Percentiles rank a stretch among this genome's conserved stretches.
Conservation (phyloP, 1,140 invertebrate species). For the Eriosoma lanigerum region DNA sequence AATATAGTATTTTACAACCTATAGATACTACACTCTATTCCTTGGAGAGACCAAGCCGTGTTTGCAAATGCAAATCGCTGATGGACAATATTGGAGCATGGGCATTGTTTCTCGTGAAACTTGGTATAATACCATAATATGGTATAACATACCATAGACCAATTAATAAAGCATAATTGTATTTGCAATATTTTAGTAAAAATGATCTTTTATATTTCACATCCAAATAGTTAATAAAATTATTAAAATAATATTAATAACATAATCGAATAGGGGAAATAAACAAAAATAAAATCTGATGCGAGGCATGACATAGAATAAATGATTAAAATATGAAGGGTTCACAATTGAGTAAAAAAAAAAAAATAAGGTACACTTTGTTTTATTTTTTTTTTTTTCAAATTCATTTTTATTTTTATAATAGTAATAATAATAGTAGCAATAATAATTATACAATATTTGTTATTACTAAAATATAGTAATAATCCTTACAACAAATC, state of each 20-base stretch:
- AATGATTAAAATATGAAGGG: neutral
- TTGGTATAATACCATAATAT: too few relatives aligned
- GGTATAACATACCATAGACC: neutral
- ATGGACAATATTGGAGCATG: too few relatives aligned
- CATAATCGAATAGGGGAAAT: neutral
- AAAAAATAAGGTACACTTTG: neutral
- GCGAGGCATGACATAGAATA: neutral
- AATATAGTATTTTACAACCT: too few relatives aligned
- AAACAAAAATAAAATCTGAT: neutral
- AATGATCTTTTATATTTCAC: neutral
- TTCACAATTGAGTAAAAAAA: constrained; percentile 15
- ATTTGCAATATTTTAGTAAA: neutral
- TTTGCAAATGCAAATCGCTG: too few relatives aligned
- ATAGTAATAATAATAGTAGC: constrained; percentile 51
- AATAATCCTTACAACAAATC: constrained; percentile 51
- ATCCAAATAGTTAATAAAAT: neutral
- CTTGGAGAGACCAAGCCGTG: too few relatives aligned
- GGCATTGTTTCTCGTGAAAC: too few relatives aligned
- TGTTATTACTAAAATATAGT: constrained; percentile 48
- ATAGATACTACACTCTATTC: too few relatives aligned
- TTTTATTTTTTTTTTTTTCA: constrained; percentile 13
- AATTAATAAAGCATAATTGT: neutral
- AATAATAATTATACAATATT: constrained; percentile 52
- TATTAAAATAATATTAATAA: constrained; percentile 8
- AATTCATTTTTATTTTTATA: constrained; percentile 51